These are phyloP conservation scores for Ophioninae sp. DNA, from an alignment of 2,888 invertebrate species.

Conservation along the genomic window DNA sequence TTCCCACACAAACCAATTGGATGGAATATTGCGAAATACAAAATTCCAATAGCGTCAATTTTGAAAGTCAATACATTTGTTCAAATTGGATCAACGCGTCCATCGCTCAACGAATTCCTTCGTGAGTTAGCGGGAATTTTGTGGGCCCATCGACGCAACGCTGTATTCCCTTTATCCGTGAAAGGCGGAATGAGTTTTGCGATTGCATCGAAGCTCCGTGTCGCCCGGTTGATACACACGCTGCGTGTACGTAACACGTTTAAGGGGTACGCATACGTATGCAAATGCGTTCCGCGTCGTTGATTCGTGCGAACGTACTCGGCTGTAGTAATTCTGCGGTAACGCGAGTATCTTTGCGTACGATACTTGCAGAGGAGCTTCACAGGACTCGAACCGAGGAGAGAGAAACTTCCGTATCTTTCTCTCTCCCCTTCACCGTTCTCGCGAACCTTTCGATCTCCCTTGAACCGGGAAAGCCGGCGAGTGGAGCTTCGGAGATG, in stretches of 20 bases:
- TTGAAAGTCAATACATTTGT: background rate
- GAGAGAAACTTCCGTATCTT: background rate
- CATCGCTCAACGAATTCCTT: slow-evolving; percentile 49
- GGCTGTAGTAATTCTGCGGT: slow-evolving; percentile 1
- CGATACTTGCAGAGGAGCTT: background rate
- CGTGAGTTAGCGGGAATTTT: slow-evolving; percentile 25
- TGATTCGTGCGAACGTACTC: slow-evolving; percentile 42
- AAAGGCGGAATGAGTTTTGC: background rate
- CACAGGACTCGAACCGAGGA: slow-evolving; percentile 1
- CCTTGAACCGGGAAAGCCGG: slow-evolving; percentile 45
- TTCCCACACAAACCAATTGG: background rate
- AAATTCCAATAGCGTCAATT: background rate
- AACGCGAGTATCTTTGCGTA: background rate
- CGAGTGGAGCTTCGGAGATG: slow-evolving; percentile 29
- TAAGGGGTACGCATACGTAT: background rate
- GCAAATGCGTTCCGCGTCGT: slow-evolving; percentile 9
- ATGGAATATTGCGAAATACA: no score
- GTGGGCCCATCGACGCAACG: background rate
- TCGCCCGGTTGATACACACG: background rate
- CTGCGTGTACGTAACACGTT: background rate
- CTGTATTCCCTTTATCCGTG: background rate
- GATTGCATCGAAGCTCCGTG: slow-evolving; percentile 4
- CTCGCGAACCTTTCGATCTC: slow-evolving; percentile 34
- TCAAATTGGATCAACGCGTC: slow-evolving; percentile 52
- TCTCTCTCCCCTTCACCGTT: slow-evolving; percentile 5